Conservation (phyloP, 2,797 vertebrate genomes). For the Buphagus erythrorhynchus region DNA sequence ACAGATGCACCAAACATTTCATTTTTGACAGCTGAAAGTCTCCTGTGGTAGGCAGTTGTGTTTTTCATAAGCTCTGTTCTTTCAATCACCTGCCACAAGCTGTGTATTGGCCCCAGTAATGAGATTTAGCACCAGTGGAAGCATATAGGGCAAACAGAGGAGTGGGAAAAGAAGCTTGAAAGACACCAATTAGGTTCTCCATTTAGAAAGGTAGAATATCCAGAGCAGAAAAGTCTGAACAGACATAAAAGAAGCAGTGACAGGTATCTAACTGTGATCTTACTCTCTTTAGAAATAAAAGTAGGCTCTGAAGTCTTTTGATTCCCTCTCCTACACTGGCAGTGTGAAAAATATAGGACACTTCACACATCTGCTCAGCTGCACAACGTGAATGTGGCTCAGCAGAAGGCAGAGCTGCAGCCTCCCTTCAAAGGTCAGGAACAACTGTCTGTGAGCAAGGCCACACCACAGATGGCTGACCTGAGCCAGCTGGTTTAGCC, state of each 20-base stretch:
- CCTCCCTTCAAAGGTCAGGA: background rate
- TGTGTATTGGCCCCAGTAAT: background rate
- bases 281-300: slow-evolving; percentile 2
- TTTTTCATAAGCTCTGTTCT: slow-evolving; percentile 8
- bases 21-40: background rate
- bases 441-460: background rate
- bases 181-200: slow-evolving; percentile 1
- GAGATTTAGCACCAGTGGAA: background rate
- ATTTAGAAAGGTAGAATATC: background rate
- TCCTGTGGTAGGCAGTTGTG: background rate
- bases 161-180: background rate
- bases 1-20: background rate
- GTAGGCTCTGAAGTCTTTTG: slow-evolving; percentile 2
- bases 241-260: slow-evolving; percentile 34
- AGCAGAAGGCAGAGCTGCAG: background rate
- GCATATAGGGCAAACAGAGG: background rate
- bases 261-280: slow-evolving; percentile 23
- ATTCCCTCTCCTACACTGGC: background rate
- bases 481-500: background rate
- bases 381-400: rapidly evolving
- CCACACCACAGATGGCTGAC: background rate
- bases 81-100: background rate
- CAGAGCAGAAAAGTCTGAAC: background rate
- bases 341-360: background rate
- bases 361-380: background rate